Percentiles rank a stretch among this genome's conserved stretches.
These are phyloP conservation scores for Gopherus evgoodei DNA, from an alignment of 2,113 vertebrate species.

Conservation along the genomic window DNA sequence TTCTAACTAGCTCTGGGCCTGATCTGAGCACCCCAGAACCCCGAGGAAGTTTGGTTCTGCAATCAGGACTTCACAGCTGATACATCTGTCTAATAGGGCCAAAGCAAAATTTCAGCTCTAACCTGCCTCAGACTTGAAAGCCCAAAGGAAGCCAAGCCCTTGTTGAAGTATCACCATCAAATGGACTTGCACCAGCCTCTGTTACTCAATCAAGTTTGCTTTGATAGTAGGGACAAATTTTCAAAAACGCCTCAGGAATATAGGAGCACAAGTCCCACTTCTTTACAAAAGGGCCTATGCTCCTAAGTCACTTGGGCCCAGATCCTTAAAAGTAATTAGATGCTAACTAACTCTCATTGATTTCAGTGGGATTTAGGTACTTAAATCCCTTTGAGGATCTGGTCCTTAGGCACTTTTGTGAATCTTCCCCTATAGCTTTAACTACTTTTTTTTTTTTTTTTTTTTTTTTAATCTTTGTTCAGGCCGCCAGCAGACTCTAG, in stretches of 20 bases:
- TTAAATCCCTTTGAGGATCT: neutral
- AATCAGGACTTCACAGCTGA: neutral
- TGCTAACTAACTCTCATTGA: neutral
- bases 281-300: neutral
- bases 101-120: neutral
- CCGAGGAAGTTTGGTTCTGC: neutral
- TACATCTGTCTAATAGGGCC: neutral
- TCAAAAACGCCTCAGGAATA: neutral
- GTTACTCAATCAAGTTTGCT: neutral
- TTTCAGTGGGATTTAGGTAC: neutral
- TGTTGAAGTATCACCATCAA: neutral
- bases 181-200: neutral
- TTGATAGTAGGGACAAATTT: neutral
- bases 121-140: neutral
- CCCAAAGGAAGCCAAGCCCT: neutral
- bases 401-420: neutral
- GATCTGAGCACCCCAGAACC: neutral
- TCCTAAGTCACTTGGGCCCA: neutral
- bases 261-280: neutral
- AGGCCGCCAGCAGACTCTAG: accelerated
- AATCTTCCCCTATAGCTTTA: neutral
- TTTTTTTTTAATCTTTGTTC: slow-evolving; percentile 38
- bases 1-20: too few species aligned
- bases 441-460: slow-evolving; percentile 36
- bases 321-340: neutral